phyloP scores from a whole-genome alignment of 2,113 vertebrate genomes.

The Puffinus mauretanicus region DNA sequence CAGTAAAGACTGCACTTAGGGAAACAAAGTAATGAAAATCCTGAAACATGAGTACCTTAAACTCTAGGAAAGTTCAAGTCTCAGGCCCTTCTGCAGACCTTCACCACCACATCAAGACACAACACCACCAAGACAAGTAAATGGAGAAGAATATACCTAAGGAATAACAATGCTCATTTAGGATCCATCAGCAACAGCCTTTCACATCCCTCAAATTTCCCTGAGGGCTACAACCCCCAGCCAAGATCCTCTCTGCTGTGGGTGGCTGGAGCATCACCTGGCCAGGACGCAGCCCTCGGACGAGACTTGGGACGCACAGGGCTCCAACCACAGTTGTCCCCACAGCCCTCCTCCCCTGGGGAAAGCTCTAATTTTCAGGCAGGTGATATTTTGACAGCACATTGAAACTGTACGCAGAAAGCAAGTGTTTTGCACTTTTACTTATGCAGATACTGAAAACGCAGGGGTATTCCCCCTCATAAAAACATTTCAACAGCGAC shows the following conservation, averaged over 20 bases:
- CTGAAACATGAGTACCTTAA: neutral
- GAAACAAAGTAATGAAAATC: neutral
- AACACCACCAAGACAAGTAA: neutral
- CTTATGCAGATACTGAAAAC: neutral
- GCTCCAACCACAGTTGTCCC: neutral
- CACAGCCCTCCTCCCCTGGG: neutral
- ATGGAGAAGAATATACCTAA: neutral
- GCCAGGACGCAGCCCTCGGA: neutral
- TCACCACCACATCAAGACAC: neutral
- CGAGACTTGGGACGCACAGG: rapidly evolving
- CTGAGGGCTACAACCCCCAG: neutral
- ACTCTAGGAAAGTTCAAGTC: neutral
- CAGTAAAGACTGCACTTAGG: neutral
- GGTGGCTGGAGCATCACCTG: neutral
- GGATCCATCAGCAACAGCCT: neutral
- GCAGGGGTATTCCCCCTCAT: too few relatives aligned
- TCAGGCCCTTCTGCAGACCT: neutral
- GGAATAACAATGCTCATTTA: neutral
- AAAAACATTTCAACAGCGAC: neutral
- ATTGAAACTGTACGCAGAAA: neutral
- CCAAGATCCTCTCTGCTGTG: neutral
- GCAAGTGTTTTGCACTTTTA: neutral
- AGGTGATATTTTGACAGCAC: neutral
- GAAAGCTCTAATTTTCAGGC: neutral
- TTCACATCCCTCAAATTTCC: neutral